Evolutionary conservation across 2,888 invertebrate genomes (phyloP), one percentile per base, ranked within the genome.

Genomic region (Amiota mariae): DNA sequence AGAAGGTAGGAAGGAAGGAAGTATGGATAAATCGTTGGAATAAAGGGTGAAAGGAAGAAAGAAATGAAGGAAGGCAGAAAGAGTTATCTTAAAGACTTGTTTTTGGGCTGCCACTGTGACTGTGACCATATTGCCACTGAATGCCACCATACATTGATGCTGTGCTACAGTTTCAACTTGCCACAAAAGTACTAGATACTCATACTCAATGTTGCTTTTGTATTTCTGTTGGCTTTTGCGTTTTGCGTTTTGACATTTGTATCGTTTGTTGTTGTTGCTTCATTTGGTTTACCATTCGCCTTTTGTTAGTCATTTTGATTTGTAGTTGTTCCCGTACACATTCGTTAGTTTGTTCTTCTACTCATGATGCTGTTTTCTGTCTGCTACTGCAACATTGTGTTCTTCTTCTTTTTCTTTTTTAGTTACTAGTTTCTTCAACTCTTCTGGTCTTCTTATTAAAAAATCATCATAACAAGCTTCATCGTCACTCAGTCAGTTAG

Each of bases 401-500:
- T 57, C 12, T 11, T 57, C 12, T n/a, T 57, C 15, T 59, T n/a
- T 18, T 18, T n/a, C 48, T 63, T 63, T 12, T 3, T 4, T 36
- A 36, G 13, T 18, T 12, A n/a, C 8, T 36, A 36, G 13, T 18
- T 46, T n/a, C n/a, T 48, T 64, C 13, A n/a, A 46, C 13, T 24
- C 63, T 63, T 24, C 46, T 47, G 66, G 8, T 6, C 36, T 36
- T 36, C 66, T 66, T 66, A 66, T 66, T 66, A 71, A 72, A 73
- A 83, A 78, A 85, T 85, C 79, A 85, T 83, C 85, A 83, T 86
- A 83, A 85, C 86, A 83, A 86, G 86, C 64, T n/a, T 24, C 51
- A 8, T 12, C 8, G 64, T 48, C 51, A 24, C 46, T 36, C 36
- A 36, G 36, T 36, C 36, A 36, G 36, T 36, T 36, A 13, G 18